These are phyloP conservation scores for Gastracanthus pulcherrimus DNA, from an alignment of 2,888 invertebrate species.

Conservation along the genomic window DNA sequence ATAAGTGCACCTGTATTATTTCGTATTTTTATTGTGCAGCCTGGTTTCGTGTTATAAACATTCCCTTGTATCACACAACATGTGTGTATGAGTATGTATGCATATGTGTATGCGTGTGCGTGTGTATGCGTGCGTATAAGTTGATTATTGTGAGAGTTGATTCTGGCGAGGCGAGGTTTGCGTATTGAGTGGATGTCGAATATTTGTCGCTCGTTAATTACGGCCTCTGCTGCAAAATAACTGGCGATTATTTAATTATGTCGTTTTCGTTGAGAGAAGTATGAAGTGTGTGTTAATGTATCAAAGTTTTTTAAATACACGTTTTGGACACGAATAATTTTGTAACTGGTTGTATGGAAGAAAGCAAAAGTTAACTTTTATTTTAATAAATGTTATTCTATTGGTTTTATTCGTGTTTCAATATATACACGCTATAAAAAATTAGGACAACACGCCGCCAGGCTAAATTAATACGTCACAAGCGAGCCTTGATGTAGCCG, in stretches of 20 bases:
- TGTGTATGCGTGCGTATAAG: background rate
- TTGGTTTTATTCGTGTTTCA: background rate
- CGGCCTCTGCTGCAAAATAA: constrained; percentile 18
- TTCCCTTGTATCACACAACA: too few species aligned
- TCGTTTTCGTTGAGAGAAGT: background rate
- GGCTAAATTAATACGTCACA: background rate
- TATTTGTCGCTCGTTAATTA: constrained; percentile 36
- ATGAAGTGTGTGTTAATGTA: constrained; percentile 35
- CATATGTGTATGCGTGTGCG: too few species aligned
- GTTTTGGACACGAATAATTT: too few species aligned
- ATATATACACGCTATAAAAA: background rate
- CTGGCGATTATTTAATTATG: constrained; percentile 51
- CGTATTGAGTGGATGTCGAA: constrained; percentile 18
- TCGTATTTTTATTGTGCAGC: too few species aligned
- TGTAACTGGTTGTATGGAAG: background rate
- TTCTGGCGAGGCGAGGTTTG: background rate
- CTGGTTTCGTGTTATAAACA: too few species aligned
- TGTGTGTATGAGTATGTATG: too few species aligned
- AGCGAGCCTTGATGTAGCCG: background rate
- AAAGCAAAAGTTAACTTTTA: background rate
- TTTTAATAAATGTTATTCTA: background rate
- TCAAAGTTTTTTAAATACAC: background rate
- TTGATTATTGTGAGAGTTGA: constrained; percentile 22
- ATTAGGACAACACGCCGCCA: background rate
- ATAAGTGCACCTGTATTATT: too few species aligned